Percentiles rank a stretch among this genome's conserved stretches.
Evolutionary conservation across 1,140 invertebrate species (phyloP).

Genomic region (Wasmannia auropunctata): DNA sequence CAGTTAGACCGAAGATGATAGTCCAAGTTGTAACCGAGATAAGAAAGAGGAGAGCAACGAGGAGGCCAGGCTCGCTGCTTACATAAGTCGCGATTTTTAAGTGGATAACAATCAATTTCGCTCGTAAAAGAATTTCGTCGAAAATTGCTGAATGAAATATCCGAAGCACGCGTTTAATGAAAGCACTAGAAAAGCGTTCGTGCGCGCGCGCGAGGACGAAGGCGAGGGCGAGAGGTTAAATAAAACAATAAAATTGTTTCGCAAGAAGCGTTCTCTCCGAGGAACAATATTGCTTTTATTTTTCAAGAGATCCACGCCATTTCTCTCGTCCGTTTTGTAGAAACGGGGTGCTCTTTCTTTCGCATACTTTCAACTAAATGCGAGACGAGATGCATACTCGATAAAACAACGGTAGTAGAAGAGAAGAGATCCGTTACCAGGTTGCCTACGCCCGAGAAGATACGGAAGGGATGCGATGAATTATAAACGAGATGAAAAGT

Average conservation of each 20-base stretch:
- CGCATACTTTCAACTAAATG: constrained; percentile 33
- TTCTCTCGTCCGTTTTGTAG: constrained; percentile 17
- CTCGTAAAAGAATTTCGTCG: constrained; percentile 33
- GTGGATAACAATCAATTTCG: constrained; percentile 32
- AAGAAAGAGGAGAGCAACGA: not conserved
- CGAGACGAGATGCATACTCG: constrained; percentile 9
- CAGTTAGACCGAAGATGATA: not conserved
- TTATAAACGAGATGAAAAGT: constrained; percentile 54
- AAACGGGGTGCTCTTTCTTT: constrained; percentile 27
- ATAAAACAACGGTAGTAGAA: constrained; percentile 15
- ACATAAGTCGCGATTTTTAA: constrained; percentile 22
- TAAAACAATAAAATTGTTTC: constrained; percentile 59
- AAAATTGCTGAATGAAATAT: constrained; percentile 55
- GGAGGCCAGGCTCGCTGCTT: not conserved
- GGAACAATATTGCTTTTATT: constrained; percentile 58
- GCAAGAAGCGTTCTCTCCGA: constrained; percentile 30
- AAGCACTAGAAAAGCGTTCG: constrained; percentile 27
- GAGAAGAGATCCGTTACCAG: not conserved
- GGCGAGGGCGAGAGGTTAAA: constrained; percentile 25
- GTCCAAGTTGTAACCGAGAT: not conserved
- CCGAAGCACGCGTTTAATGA: constrained; percentile 56
- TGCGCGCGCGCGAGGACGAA: not conserved
- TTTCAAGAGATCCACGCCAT: constrained; percentile 35
- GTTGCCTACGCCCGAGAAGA: not conserved
- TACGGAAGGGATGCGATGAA: constrained; percentile 20